These are phyloP conservation scores for Tragelaphus strepsiceros DNA, from an alignment of 2,113 vertebrate genomes.

Conservation along the genomic window DNA sequence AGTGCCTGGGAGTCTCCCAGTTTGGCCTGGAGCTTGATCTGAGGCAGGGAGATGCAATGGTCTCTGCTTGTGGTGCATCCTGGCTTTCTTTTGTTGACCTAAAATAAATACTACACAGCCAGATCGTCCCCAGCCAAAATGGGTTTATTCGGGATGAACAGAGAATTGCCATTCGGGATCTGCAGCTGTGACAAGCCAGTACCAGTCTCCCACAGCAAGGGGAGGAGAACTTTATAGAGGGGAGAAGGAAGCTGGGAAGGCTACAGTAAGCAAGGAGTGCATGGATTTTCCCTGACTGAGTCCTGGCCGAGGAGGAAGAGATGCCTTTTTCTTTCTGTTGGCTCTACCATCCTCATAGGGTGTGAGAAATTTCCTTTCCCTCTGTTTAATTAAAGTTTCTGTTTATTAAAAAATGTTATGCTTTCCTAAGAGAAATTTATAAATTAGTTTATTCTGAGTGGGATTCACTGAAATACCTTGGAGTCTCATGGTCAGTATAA, in stretches of 20 bases:
- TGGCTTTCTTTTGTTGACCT: background rate
- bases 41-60: no score
- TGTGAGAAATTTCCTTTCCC: background rate
- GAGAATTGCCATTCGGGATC: background rate
- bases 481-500: background rate
- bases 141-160: background rate
- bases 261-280: background rate
- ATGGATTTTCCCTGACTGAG: background rate
- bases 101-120: background rate
- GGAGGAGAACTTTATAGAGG: background rate
- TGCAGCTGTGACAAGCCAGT: rapidly evolving
- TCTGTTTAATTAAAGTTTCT: background rate
- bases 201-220: background rate
- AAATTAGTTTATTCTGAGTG: background rate
- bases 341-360: background rate
- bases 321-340: background rate
- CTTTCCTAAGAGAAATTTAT: background rate
- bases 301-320: background rate
- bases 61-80: background rate
- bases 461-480: background rate
- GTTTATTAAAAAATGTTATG: background rate
- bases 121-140: background rate
- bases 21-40: background rate
- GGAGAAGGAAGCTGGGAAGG: background rate
- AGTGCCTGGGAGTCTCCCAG: no score